These are phyloP conservation scores for Gisinianus flammeolus DNA, from an alignment of 2,888 invertebrate species.

Conservation along the genomic window DNA sequence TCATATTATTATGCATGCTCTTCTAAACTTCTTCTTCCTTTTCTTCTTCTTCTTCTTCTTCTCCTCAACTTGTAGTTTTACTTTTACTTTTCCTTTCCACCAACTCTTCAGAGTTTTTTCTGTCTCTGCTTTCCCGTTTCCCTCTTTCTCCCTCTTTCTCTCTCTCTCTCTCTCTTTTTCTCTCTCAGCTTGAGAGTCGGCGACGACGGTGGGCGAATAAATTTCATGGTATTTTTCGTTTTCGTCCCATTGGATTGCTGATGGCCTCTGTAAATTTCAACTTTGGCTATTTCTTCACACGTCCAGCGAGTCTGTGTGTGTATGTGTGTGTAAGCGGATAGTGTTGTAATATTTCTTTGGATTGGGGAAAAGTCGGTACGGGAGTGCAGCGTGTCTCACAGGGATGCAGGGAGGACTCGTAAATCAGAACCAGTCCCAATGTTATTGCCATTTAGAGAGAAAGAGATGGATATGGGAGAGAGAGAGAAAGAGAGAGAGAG, in stretches of 20 bases:
- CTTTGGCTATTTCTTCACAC: conserved; percentile 52
- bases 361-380: conserved; percentile 20
- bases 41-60: background rate
- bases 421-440: conserved; percentile 59
- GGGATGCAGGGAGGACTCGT: conserved; percentile 58
- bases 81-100: no score
- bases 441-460: conserved; percentile 60
- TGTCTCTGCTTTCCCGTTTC: background rate
- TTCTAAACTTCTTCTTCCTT: conserved; percentile 10
- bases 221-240: conserved; percentile 46
- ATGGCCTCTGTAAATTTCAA: conserved; percentile 57
- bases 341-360: conserved; percentile 51
- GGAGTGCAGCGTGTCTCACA: conserved; percentile 38
- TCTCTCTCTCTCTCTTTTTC: background rate
- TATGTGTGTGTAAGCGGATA: conserved; percentile 38
- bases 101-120: background rate
- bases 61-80: no score
- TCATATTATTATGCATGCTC: conserved; percentile 26
- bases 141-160: background rate
- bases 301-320: conserved; percentile 15
- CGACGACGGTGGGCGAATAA: conserved; percentile 50
- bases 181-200: background rate
- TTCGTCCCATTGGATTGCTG: conserved; percentile 39
- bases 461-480: conserved; percentile 60
- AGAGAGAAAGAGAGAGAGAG: conserved; percentile 42